phyloP scores from a whole-genome alignment of 2,888 invertebrate genomes.

The Emmelina monodactyla region DNA sequence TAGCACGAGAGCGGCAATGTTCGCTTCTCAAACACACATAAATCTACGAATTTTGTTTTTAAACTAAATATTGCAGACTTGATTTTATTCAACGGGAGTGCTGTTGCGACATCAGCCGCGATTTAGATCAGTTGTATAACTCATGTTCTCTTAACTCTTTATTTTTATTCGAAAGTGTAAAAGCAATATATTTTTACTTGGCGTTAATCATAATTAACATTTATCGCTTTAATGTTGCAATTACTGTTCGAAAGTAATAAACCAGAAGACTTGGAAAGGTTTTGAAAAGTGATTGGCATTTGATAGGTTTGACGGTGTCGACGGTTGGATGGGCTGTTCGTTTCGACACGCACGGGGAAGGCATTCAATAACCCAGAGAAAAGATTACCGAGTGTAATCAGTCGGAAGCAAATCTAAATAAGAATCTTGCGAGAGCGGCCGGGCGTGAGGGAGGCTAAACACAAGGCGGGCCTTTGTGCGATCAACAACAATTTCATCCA shows the following conservation, averaged over 20 bases:
- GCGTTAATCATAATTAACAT: too few species aligned
- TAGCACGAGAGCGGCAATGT: slow-evolving; percentile 59
- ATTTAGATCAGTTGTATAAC: too few species aligned
- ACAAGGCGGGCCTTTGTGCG: slow-evolving; percentile 54
- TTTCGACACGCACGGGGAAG: slow-evolving; percentile 57
- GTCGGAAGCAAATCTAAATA: slow-evolving; percentile 68
- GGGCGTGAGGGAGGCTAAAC: slow-evolving; percentile 38
- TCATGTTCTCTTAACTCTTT: too few species aligned
- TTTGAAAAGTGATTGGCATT: slow-evolving; percentile 35
- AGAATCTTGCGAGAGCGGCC: slow-evolving; percentile 63
- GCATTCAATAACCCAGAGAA: slow-evolving; percentile 66
- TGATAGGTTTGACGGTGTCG: slow-evolving; percentile 34
- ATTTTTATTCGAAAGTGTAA: too few species aligned
- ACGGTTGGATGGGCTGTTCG: slow-evolving; percentile 32
- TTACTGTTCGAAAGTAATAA: too few species aligned
- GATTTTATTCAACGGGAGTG: too few species aligned
- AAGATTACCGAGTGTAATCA: slow-evolving; percentile 67
- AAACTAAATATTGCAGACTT: too few species aligned
- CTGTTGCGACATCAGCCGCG: too few species aligned
- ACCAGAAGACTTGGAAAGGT: slow-evolving; percentile 30
- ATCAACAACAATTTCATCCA: slow-evolving; percentile 52
- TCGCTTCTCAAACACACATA: slow-evolving; percentile 57
- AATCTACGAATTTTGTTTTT: slow-evolving; percentile 61
- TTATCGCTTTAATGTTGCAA: too few species aligned
- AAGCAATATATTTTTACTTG: too few species aligned